Evolutionary conservation across 1,140 invertebrate genomes (phyloP), one percentile per base, ranked within the genome.

Genomic region (Matsumurasca onukii): DNA sequence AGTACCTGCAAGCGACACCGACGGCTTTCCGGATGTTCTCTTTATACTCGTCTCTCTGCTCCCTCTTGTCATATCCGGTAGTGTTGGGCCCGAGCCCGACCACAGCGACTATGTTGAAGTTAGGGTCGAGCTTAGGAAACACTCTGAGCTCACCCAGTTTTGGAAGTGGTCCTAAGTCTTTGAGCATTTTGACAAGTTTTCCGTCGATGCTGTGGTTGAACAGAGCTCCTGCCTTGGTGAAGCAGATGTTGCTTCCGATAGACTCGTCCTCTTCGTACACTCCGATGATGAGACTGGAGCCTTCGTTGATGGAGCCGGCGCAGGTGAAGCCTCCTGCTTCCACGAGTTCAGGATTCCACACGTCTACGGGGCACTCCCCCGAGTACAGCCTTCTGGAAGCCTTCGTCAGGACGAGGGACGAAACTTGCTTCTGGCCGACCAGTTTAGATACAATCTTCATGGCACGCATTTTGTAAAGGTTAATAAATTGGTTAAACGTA

Each of bases 41-140:
- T 57, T 84, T 85, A 20, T 85, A 83, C 74, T 90, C 85, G 72
- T 91, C 82, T 0, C 90, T 76, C 69, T 88, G 83, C 76, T 93
- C 91, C 2, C 82, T 75, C 71, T 86, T 81, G 77, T 90, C 85
- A 67, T 75, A 82, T 9, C 82, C 81, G 69, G 81, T 80, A 75
- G 81, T 78, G 68, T 83, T 80, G 69, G 89, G 85, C 2, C 91
- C 90, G 27, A 94, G 77, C 31, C 89, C 87, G 22, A 89, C 88
- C 24, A 92, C 83, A 20, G 87, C 86, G 3, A 92, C 81, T 27
- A 84, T 83, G 0, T 82, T 81, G 73, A 85, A 90, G 52, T 83
- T 82, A 5, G 82, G 78, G 63, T 85, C 82, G 55, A 90, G 72
- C 39, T 82, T 85, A 82, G 85, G 89, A 75, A 91, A 86, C 24